Evolutionary conservation across 92 coral and sea anemone species (phyloP).

Genomic region (Ricordea florida): DNA sequence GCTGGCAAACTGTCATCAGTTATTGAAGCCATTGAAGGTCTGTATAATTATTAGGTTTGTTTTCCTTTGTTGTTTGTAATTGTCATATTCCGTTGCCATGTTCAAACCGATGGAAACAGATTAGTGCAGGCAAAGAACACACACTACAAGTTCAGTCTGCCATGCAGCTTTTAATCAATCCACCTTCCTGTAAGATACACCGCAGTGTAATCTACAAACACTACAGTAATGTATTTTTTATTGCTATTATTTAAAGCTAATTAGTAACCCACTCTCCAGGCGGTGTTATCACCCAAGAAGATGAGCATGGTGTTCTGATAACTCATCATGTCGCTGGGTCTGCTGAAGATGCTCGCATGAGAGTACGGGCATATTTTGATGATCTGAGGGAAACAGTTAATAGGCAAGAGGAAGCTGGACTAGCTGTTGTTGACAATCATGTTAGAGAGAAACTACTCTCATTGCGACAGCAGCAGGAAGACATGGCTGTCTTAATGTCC

Average conservation of each 20-base stretch:
- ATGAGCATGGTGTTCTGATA: conserved; percentile 67
- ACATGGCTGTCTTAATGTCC: conserved; percentile 94
- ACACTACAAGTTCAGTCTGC: no score
- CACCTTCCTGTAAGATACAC: no score
- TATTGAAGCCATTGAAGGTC: conserved; percentile 96
- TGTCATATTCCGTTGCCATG: no score
- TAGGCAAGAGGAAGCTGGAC: conserved; percentile 98
- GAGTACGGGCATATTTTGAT: conserved; percentile 95
- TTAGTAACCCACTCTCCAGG: no score
- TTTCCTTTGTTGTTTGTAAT: no score
- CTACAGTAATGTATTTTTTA: no score
- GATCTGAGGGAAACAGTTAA: conserved; percentile 97
- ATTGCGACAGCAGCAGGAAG: conserved; percentile 98
- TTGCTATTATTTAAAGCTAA: no score
- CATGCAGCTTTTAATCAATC: no score
- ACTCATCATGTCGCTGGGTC: conserved; percentile 74
- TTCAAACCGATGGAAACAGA: no score
- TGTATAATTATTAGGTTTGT: no score
- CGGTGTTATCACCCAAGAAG: conserved; percentile 70
- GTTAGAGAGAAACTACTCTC: conserved; percentile 93
- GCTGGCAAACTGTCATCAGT: conserved; percentile 86
- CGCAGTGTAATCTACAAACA: no score
- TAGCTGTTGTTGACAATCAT: conserved; percentile 91
- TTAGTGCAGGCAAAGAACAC: no score
- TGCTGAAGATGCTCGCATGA: conserved; percentile 86